Base-by-base conservation (phyloP, 2,797 vertebrate genomes). In the Scleropages formosus region DNA sequence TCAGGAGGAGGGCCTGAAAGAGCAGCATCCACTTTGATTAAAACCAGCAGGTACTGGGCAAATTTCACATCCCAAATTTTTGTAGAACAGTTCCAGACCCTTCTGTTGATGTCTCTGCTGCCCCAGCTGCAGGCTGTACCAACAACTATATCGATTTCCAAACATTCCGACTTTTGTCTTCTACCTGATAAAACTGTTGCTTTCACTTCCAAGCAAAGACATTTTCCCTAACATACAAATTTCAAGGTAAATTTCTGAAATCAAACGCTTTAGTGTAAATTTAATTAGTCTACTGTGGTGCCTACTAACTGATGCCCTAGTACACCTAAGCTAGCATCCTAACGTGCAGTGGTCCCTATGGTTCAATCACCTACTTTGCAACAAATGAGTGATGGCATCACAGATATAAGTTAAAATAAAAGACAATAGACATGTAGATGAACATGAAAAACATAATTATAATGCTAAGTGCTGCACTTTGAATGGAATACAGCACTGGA, bases 301-400 rank as follows among this genome's bases (percentile, higher is more conserved):
- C 78, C 75, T 82, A 83, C 82, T 81, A 79, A 77, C 80, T 85
- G 85, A 79, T 79, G 84, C 83, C 77, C 76, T 80, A 78, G 86
- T 86, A 81, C 78, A 78, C 74, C 79, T 75, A 69, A 74, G 75
- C 74, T 15, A 78, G 74, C 80, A 61, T 63, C 80, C 82, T 87
- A 88, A 89, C 85, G 88, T 91, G 88, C 88, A 81, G 85, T 80
- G 86, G 85, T 89, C 84, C 87, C 77, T 80, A 78, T 53, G 73
- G 82, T 82, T 83, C 78, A 81, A 82, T 49, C 76, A 81, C 82
- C 75, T 79, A 83, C 65, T 79, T 83, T 78, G 80, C 76, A 83
- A 78, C 82, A 74, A 58, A 82, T 80, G 82, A 75, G 75, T 80
- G 74, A 78, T 83, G 82, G 78, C 47, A 71, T 77, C 78, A 75